A percentile compares a stretch with the other conserved stretches of the same genome.
Conservation (phyloP, 1,140 invertebrate species). For the Eupeodes corollae region DNA sequence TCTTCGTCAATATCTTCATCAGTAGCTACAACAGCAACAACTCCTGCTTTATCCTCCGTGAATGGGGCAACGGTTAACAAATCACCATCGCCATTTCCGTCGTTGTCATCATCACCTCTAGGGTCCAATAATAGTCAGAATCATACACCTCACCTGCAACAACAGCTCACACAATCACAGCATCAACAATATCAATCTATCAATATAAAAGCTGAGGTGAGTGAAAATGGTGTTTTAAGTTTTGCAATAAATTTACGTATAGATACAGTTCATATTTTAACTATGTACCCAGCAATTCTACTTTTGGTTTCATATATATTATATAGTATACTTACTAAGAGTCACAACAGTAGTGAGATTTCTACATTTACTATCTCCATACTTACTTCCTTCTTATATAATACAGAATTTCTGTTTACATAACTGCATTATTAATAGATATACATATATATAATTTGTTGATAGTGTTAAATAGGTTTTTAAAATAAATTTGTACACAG, state of each 20-base stretch:
- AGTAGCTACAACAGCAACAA: not conserved
- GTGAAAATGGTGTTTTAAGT: slow-evolving; percentile 8
- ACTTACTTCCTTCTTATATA: too few species aligned
- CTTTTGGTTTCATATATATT: too few species aligned
- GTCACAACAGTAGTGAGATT: too few species aligned
- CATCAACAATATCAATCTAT: slow-evolving; percentile 12
- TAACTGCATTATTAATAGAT: too few species aligned
- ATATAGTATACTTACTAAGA: too few species aligned
- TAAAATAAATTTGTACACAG: too few species aligned
- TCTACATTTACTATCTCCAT: too few species aligned
- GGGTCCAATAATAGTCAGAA: not conserved
- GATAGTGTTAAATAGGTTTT: too few species aligned
- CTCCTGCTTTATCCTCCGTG: not conserved
- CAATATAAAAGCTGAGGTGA: slow-evolving; percentile 36
- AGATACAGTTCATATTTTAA: too few species aligned
- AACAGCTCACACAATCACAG: slow-evolving; percentile 21
- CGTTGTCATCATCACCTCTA: slow-evolving; percentile 9
- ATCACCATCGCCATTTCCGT: not conserved
- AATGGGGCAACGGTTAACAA: not conserved
- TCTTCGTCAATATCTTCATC: slow-evolving; percentile 26
- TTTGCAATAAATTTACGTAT: not conserved
- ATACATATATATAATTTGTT: too few species aligned
- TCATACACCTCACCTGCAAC: slow-evolving; percentile 15
- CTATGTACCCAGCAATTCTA: too few species aligned
- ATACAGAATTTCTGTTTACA: too few species aligned